phyloP scores from a whole-genome alignment of 2,888 invertebrate species.

The Drosophila kanekoi region DNA sequence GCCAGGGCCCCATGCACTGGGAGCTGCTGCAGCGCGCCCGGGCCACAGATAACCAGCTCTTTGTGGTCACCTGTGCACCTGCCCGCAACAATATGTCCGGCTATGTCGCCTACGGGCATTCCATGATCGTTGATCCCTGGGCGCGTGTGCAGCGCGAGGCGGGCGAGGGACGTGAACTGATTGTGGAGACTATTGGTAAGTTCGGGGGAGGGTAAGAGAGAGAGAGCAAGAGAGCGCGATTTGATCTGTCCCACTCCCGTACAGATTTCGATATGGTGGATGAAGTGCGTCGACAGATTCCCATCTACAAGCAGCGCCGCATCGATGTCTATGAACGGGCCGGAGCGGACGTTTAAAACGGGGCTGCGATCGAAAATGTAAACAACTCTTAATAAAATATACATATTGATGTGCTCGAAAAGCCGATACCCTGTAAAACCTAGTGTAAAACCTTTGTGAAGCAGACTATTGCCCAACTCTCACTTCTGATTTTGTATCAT shows the following conservation, averaged over 20 bases:
- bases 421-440: constrained; percentile 6
- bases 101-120: constrained; percentile 97
- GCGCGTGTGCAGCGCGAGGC: constrained; percentile 89
- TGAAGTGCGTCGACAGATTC: constrained; percentile 93
- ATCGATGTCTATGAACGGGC: constrained; percentile 89
- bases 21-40: constrained; percentile 92
- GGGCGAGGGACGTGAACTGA: constrained; percentile 89
- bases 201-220: neutral
- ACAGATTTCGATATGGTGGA: constrained; percentile 90
- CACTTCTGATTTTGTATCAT: too few species aligned
- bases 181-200: constrained; percentile 91
- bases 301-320: constrained; percentile 90
- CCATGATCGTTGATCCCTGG: constrained; percentile 93
- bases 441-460: too few species aligned
- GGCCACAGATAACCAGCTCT: constrained; percentile 95
- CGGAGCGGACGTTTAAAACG: constrained; percentile 26
- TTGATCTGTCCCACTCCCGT: constrained; percentile 2
- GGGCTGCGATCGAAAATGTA: constrained; percentile 11
- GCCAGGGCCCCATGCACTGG: constrained; percentile 95
- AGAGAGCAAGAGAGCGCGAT: too few species aligned
- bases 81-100: constrained; percentile 90
- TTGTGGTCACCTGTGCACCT: constrained; percentile 93
- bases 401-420: neutral
- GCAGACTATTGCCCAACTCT: too few species aligned
- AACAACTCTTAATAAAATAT: constrained; percentile 24